Conservation (phyloP, 1,140 invertebrate species). For the Campoletis sonorensis region DNA sequence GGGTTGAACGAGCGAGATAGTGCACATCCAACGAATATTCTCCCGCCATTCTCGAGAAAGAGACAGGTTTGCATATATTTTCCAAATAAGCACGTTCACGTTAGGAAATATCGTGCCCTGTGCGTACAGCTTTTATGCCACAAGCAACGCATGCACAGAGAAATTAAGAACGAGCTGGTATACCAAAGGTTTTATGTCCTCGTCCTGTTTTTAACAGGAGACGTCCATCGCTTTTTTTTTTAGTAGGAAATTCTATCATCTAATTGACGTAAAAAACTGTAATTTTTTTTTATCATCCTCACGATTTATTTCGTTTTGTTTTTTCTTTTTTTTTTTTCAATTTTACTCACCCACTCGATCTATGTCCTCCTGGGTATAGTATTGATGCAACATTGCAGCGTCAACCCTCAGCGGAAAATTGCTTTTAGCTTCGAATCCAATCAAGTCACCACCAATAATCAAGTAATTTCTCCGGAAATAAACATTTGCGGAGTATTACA, state of each 20-base stretch:
- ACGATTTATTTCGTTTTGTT: no score
- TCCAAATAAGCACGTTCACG: constrained; percentile 62
- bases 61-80: constrained; percentile 61
- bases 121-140: constrained; percentile 27
- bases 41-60: background rate
- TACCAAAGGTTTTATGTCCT: constrained; percentile 6
- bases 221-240: background rate
- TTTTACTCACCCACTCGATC: constrained; percentile 67
- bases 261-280: background rate
- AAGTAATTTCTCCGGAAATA: background rate
- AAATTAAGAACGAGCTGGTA: background rate
- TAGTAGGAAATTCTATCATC: background rate
- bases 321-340: background rate
- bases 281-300: background rate
- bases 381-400: constrained; percentile 66
- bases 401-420: constrained; percentile 13
- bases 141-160: background rate
- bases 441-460: background rate
- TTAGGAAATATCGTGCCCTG: constrained; percentile 56
- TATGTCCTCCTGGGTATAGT: constrained; percentile 69
- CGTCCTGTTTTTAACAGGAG: constrained; percentile 12
- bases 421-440: background rate
- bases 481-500: background rate
- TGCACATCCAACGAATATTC: background rate
- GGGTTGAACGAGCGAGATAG: constrained; percentile 43